phyloP scores from a whole-genome alignment of 2,113 vertebrate genomes.

The Nansenia antarctica region DNA sequence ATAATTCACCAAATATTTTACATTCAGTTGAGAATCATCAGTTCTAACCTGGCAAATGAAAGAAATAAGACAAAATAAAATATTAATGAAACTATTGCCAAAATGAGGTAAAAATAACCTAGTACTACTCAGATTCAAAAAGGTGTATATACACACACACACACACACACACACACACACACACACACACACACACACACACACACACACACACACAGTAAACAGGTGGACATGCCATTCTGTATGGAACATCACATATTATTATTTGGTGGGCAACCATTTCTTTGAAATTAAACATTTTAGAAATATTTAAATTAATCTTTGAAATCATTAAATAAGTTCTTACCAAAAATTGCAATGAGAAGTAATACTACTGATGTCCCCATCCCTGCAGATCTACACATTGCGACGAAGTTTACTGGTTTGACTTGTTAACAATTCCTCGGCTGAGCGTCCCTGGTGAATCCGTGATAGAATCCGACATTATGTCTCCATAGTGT shows the following conservation, averaged over 20 bases:
- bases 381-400: constrained; percentile 37
- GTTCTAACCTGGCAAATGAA: neutral
- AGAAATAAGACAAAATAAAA: neutral
- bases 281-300: neutral
- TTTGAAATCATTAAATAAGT: no score
- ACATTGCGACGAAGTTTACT: constrained; percentile 7
- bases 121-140: neutral
- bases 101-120: neutral
- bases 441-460: constrained; percentile 37
- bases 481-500: constrained; percentile 40
- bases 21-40: neutral
- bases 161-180: no score
- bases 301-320: no score
- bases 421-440: constrained; percentile 3
- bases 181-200: no score
- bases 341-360: constrained; percentile 53
- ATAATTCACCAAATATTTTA: neutral
- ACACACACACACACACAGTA: no score
- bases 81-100: neutral
- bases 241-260: neutral
- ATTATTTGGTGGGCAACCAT: neutral
- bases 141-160: no score
- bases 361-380: constrained; percentile 34
- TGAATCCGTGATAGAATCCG: constrained; percentile 36
- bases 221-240: no score